Conservation (phyloP, 2,888 invertebrate species). For the Chydorus sphaericus region DNA sequence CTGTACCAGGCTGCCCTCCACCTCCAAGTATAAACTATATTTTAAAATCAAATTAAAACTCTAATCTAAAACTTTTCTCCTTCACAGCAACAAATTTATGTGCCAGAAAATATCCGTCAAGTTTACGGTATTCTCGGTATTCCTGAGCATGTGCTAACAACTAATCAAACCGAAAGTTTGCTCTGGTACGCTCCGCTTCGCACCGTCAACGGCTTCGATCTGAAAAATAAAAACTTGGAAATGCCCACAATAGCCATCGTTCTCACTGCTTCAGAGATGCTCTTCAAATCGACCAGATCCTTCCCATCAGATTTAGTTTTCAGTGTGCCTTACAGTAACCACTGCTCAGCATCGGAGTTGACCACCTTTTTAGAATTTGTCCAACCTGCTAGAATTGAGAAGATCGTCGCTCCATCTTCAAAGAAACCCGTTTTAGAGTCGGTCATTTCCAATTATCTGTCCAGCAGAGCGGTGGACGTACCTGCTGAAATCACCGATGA, state of each 20-base stretch:
- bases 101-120: neutral
- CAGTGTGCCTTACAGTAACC: slow-evolving; percentile 7
- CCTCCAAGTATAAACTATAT: neutral
- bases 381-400: neutral
- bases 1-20: neutral
- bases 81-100: neutral
- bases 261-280: neutral
- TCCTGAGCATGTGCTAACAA: neutral
- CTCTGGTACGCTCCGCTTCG: neutral
- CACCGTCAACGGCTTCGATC: neutral
- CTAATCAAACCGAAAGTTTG: neutral
- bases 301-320: neutral
- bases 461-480: neutral
- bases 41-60: neutral
- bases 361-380: neutral
- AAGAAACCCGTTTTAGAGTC: neutral
- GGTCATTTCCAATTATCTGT: neutral
- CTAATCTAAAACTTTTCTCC: neutral
- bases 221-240: neutral
- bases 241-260: slow-evolving; percentile 4
- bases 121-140: neutral
- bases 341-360: slow-evolving; percentile 5
- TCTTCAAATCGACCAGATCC: neutral
- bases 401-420: neutral
- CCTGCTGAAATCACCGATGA: neutral